Evolutionary conservation across 2,113 vertebrate species (phyloP), one percentile per base, ranked within the genome.

Genomic region (Pangasianodon hypophthalmus): DNA sequence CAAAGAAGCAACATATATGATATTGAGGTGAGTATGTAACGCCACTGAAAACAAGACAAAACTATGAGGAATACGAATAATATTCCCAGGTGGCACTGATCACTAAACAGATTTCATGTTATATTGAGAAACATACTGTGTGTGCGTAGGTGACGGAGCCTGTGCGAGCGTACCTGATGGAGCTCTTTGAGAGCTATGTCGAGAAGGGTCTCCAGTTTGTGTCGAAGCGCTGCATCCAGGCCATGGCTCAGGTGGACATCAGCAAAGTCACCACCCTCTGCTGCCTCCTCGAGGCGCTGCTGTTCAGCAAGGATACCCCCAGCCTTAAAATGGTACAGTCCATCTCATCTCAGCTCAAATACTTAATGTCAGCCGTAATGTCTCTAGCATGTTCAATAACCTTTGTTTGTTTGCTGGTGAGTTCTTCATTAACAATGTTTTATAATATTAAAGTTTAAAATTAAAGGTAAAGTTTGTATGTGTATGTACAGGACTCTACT

Each of bases 231-330:
- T 97, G 97, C 69, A 90, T 58, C 54, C 97, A 97, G 95, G 96
- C 96, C 3, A 97, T 98, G 71, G 88, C 91, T 58, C 97, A 98
- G 93, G 97, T 97, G 93, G 95, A 97, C 87, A 97, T 98, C 92
- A 98, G 97, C 92, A 98, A 98, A 94, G 96, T 98, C 85, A 95
- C 95, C 86, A 96, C 97, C 24, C 96, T 98, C 41, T 98, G 97
- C 92, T 96, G 92, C 91, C 95, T 98, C 84, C 84, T 98, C 84
- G 96, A 98, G 92, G 96, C 96, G 3, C 92, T 98, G 91, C 90
- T 98, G 88, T 92, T 97, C 86, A 94, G 92, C 67, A 93, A 94
- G 56, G 95, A 93, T 86, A 95, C 95, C n/a, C 93, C 95, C 32
- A 93, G 93, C 75, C 91, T 97, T 60, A 91, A 92, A 86, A 92